phyloP scores from a whole-genome alignment of 2,113 vertebrate species.

The Ctenomys sociabilis region DNA sequence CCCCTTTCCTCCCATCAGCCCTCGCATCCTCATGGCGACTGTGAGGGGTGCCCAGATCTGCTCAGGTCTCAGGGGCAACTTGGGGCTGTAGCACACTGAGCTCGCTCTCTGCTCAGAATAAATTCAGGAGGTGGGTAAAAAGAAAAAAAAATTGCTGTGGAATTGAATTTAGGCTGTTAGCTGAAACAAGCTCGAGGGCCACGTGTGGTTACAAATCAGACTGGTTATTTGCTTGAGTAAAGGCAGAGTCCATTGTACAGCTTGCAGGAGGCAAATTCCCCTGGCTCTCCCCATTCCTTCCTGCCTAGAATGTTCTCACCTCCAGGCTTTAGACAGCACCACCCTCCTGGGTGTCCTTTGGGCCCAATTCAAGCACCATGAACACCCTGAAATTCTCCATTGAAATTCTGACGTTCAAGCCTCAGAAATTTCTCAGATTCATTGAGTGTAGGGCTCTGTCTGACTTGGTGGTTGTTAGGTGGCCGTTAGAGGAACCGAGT shows the following conservation, averaged over 20 bases:
- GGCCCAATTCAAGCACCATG: not conserved
- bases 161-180: not conserved
- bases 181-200: not conserved
- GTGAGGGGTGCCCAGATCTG: not conserved
- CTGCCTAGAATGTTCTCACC: not conserved
- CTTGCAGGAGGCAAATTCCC: not conserved
- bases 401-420: not conserved
- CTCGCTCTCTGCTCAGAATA: not conserved
- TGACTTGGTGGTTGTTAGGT: not conserved
- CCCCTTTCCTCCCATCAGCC: not conserved
- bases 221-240: not conserved
- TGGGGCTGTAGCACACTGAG: not conserved
- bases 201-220: not conserved
- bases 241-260: not conserved
- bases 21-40: not conserved
- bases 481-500: not conserved
- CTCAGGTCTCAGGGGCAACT: not conserved
- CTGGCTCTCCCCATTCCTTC: not conserved
- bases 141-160: not conserved
- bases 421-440: not conserved
- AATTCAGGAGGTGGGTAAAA: conserved; percentile 1
- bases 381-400: not conserved
- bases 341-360: not conserved
- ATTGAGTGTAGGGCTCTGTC: not conserved
- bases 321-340: fast-evolving